phyloP scores from a whole-genome alignment of 2,113 vertebrate genomes.

The Odobenus rosmarus region DNA sequence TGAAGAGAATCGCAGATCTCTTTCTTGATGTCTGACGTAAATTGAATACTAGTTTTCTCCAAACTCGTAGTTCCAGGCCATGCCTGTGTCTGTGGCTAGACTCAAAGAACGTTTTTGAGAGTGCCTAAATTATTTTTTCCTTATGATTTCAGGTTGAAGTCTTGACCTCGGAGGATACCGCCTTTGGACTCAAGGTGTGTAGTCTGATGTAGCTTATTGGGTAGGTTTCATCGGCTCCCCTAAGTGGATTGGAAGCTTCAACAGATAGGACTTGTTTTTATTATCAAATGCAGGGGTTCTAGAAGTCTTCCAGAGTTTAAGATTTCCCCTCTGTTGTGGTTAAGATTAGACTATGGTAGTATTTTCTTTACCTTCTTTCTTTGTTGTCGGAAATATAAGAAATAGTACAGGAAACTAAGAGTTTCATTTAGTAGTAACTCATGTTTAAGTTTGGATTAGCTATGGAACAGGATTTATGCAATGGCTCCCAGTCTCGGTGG shows the following conservation, averaged over 20 bases:
- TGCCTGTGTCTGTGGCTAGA: constrained; percentile 45
- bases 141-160: constrained; percentile 86
- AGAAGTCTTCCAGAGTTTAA: constrained; percentile 15
- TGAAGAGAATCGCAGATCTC: not conserved
- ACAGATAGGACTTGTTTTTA: not conserved
- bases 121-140: constrained; percentile 81
- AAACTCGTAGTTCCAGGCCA: not conserved
- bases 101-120: constrained; percentile 51
- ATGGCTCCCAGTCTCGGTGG: not conserved
- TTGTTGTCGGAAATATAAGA: not conserved
- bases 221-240: constrained; percentile 37
- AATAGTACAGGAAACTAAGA: not conserved
- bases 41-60: not conserved
- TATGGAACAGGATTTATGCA: constrained; percentile 42
- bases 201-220: constrained; percentile 72
- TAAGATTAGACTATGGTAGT: not conserved
- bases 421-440: not conserved
- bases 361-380: constrained; percentile 49
- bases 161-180: constrained; percentile 84
- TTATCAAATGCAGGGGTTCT: constrained; percentile 30
- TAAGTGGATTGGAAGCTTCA: constrained; percentile 21
- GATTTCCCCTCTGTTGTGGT: not conserved
- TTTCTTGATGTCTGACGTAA: not conserved
- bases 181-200: constrained; percentile 88
- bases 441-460: constrained; percentile 44